Evolutionary conservation across 2,888 invertebrate genomes (phyloP).

Genomic region (Euzetes globulus): DNA sequence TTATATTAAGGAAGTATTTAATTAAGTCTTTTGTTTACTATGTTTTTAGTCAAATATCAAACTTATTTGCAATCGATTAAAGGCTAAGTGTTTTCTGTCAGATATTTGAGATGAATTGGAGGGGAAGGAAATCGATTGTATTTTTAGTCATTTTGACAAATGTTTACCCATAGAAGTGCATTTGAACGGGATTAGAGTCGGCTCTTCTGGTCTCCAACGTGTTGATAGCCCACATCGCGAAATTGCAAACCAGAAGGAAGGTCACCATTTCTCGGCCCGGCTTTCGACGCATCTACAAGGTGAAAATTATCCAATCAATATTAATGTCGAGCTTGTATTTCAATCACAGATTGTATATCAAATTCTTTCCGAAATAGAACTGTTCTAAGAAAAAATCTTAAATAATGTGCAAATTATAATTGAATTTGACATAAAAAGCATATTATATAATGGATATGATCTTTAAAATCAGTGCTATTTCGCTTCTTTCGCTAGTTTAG

Average conservation of each 20-base stretch:
- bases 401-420: too few species aligned
- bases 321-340: neutral
- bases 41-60: neutral
- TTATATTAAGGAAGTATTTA: neutral
- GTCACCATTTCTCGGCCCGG: slow-evolving; percentile 90
- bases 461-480: too few species aligned
- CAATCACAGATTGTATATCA: neutral
- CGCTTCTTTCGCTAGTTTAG: too few species aligned
- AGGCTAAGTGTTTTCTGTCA: too few species aligned
- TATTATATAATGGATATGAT: too few species aligned
- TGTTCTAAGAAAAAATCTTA: too few species aligned
- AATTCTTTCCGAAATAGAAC: too few species aligned
- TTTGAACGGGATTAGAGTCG: slow-evolving; percentile 81
- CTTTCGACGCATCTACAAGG: slow-evolving; percentile 66
- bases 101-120: too few species aligned
- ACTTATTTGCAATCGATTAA: neutral
- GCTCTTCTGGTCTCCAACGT: slow-evolving; percentile 83
- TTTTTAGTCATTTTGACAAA: neutral
- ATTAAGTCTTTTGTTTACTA: neutral
- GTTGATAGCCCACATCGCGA: slow-evolving; percentile 62
- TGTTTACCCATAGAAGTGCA: slow-evolving; percentile 70
- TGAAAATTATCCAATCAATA: neutral
- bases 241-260: slow-evolving; percentile 57
- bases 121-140: too few species aligned
- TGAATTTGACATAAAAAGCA: too few species aligned